phyloP scores from a whole-genome alignment of 2,113 vertebrate species.

The Taurulus bubalis region DNA sequence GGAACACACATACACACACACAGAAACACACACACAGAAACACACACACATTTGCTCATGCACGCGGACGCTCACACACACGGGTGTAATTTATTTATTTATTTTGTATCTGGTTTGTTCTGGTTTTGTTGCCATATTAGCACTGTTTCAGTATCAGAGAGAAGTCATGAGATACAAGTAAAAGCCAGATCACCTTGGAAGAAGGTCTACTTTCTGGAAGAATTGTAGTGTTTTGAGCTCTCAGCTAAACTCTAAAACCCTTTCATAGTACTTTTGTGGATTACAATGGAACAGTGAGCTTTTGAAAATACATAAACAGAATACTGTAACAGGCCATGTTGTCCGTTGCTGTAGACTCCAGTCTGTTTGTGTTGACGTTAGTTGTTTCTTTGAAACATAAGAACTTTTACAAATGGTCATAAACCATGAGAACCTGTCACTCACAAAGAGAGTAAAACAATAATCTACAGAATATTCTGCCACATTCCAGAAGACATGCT shows the following conservation, averaged over 20 bases:
- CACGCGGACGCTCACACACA: background rate
- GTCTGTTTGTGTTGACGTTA: background rate
- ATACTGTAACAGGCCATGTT: background rate
- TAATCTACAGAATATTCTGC: background rate
- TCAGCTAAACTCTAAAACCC: background rate
- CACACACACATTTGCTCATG: too few relatives aligned
- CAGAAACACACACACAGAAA: background rate
- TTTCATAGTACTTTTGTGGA: background rate
- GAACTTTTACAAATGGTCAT: background rate
- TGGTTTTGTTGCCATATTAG: background rate
- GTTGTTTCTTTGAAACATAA: background rate
- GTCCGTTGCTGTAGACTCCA: background rate
- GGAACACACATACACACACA: background rate
- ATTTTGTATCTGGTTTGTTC: too few relatives aligned
- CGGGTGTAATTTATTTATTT: background rate
- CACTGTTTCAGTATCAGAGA: background rate
- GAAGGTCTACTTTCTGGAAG: background rate
- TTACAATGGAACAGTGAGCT: background rate
- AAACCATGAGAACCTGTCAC: background rate
- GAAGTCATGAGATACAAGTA: background rate
- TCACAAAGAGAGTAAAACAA: background rate
- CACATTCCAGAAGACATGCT: background rate
- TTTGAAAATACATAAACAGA: background rate
- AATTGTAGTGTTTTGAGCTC: background rate
- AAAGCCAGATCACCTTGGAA: background rate